phyloP scores from a whole-genome alignment of 2,888 invertebrate genomes.

The Punctoribates punctum region DNA sequence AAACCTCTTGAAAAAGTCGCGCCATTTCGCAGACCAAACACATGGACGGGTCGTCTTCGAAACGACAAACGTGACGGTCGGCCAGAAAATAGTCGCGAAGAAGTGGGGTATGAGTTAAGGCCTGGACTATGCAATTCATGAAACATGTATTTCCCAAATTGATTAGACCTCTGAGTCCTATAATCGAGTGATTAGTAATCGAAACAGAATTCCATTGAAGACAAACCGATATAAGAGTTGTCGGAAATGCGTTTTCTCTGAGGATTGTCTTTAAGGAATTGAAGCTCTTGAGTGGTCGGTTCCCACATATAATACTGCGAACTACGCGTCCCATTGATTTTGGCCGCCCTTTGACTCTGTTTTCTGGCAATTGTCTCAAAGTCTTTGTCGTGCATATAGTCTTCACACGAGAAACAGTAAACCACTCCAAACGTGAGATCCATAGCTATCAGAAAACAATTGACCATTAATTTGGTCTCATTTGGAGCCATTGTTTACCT shows the following conservation, averaged over 20 bases:
- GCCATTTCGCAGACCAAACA: conserved; percentile 94
- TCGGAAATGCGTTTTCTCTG: conserved; percentile 73
- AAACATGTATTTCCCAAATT: conserved; percentile 97
- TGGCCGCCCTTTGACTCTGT: conserved; percentile 50
- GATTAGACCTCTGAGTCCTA: conserved; percentile 81
- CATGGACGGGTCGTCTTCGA: conserved; percentile 62
- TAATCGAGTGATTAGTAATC: conserved; percentile 45
- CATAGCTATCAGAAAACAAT: conserved; percentile 60
- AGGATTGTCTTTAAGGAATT: conserved; percentile 69
- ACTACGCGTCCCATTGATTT: conserved; percentile 49
- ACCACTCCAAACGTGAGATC: conserved; percentile 84
- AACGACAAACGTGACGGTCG: conserved; percentile 81
- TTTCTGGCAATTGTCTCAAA: conserved; percentile 56
- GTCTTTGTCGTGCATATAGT: conserved; percentile 84
- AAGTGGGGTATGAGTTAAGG: conserved; percentile 89
- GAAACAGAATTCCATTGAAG: conserved; percentile 14
- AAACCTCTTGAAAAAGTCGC: conserved; percentile 83
- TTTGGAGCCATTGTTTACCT: conserved; percentile 54
- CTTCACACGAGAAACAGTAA: conserved; percentile 82
- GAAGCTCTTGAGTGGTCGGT: conserved; percentile 71
- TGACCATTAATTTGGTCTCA: conserved; percentile 34
- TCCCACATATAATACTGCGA: conserved; percentile 69
- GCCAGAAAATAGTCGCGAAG: conserved; percentile 91
- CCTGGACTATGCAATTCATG: conserved; percentile 96
- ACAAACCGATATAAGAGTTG: conserved; percentile 70